Evolutionary conservation across 2,797 vertebrate species (phyloP), one percentile per base, ranked within the genome.

Genomic region (Dendrocincla tyrannina): DNA sequence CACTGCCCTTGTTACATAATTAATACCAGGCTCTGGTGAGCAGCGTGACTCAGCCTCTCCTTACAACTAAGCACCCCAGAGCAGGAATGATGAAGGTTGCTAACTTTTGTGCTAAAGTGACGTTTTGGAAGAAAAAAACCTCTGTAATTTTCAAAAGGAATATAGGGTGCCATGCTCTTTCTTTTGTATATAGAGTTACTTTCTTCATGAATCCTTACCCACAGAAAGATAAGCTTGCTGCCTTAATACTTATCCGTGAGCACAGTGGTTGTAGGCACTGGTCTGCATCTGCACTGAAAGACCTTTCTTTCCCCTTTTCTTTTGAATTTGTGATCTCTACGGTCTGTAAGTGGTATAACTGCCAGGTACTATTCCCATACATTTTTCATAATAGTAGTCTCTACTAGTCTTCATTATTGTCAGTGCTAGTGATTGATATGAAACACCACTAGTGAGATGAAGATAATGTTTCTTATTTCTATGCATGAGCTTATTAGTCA

Each of bases 1-100:
- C 74, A 18, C 52, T 89, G 56, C 33, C 50, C 78, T 88, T 68
- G 67, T 94, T 69, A 47, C 74, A 70, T 73, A 58, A 91, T 79
- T 82, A 83, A 67, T 59, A 41, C 52, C 37, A 44, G 78, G 52
- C 78, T 79, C 44, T 59, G 37, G 56, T 46, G 32, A 78, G 74
- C 7, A 3, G 23, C 0, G 4, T 89, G 87, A 88, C 68, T 92
- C 91, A 85, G 50, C 37, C 8, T 3, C 50, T 85, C 55, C 58
- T 75, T 39, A 46, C 27, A 58, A 67, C 41, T 74, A 5, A 0
- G 0, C 0, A 2, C 53, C 72, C 18, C 72, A 53, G 70, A 85
- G 78, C 46, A 62, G 59, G 35, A 66, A 64, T 41, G 63, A 53
- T 53, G 69, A 37, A 35, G 39, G 33, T 37, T 89, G 46, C 39